Evolutionary conservation across 2,113 vertebrate species (phyloP), one percentile per base, ranked within the genome.

Genomic region (Ariopsis seemanni): DNA sequence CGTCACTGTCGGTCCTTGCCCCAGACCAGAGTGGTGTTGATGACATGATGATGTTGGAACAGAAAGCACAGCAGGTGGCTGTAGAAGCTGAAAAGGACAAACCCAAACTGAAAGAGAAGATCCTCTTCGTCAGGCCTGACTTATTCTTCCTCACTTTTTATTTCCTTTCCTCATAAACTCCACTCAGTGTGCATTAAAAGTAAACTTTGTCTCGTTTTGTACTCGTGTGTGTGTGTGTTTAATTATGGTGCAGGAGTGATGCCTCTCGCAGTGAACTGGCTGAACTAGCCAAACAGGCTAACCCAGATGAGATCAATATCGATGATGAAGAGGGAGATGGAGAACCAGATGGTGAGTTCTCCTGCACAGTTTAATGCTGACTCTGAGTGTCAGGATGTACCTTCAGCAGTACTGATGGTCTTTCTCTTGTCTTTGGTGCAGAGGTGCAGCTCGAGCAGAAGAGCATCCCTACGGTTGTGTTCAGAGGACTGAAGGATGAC

Each of bases 371-470:
- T 80, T 20, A 27, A 34, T 9, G 7, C 18, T 48, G 57, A 20
- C 34, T 3, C 27, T 57, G 4, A 69, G 83, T 42, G 14, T 48
- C 9, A 9, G 4, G 17, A 1, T 34, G 86, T 1, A 55, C 27
- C 20, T 62, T 84, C 5, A 25, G 67, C 67, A 8, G 57, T 50
- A 55, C 18, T 90, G 50, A 89, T 25, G 20, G 5, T 85, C 11
- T 55, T 84, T 27, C 57, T 3, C 25, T 88, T 52, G 85, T 60
- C n/a, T 5, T 72, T 85, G 87, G 62, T 18, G 82, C 94, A 98
- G 97, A 98, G 92, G 97, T 98, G 57, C 96, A 95, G 27, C 93
- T 98, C 85, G 97, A 98, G 90, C 97, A 98, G 94, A 97, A 97
- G 91, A 96, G 93, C 0, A 94, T 98, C 65, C 97, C 97, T 0